A percentile compares a stretch with the other conserved stretches of the same genome.
phyloP scores from a whole-genome alignment of 2,888 invertebrate species.

The Synanthedon andrenaeformis region DNA sequence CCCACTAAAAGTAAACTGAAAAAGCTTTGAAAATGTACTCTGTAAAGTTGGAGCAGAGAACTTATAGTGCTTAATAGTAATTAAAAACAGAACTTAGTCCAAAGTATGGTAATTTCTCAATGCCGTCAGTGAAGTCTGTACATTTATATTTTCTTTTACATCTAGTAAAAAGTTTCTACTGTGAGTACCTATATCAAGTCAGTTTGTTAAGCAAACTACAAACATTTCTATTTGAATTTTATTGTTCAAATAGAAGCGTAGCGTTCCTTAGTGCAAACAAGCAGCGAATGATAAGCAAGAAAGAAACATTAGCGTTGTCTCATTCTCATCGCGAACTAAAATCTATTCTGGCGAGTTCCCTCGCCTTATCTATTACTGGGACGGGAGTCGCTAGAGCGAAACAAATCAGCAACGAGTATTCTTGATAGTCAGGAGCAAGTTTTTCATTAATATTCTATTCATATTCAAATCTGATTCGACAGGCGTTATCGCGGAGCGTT shows the following conservation, averaged over 20 bases:
- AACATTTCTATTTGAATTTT: not conserved
- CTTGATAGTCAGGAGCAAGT: conserved; percentile 40
- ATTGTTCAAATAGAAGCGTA: not conserved
- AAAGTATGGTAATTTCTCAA: conserved; percentile 58
- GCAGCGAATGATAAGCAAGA: not conserved
- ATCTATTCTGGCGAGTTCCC: conserved; percentile 12
- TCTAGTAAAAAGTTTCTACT: not conserved
- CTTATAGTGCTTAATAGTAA: conserved; percentile 49
- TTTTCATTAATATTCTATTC: conserved; percentile 64
- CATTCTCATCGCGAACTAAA: conserved; percentile 8
- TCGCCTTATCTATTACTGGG: conserved; percentile 9
- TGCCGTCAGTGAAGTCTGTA: conserved; percentile 21
- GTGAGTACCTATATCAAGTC: not conserved
- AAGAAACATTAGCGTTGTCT: not conserved
- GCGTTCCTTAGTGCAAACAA: not conserved
- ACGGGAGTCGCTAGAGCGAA: conserved; percentile 10
- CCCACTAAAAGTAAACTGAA: conserved; percentile 10
- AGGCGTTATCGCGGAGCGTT: conserved; percentile 39
- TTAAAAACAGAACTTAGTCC: conserved; percentile 53
- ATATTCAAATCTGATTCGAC: conserved; percentile 62
- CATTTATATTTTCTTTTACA: not conserved
- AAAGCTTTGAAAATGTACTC: conserved; percentile 17
- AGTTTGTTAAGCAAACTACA: not conserved
- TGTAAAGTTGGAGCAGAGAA: conserved; percentile 10
- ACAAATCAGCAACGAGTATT: conserved; percentile 26